Conservation (phyloP, 2,888 invertebrate species). For the Acanthopleura granulata region DNA sequence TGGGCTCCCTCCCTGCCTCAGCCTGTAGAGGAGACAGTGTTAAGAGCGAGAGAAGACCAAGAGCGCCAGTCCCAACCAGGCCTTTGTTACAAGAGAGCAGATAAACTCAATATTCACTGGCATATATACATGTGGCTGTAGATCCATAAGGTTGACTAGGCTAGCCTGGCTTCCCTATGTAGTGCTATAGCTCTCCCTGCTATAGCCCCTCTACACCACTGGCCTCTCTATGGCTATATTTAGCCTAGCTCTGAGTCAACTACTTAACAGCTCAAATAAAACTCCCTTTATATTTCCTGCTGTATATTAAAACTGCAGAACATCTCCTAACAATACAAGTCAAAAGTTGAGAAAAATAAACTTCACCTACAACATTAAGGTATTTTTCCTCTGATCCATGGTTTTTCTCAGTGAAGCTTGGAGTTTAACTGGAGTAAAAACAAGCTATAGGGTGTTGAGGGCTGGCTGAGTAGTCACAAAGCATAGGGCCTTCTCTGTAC, state of each 20-base stretch:
- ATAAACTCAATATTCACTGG: conserved; percentile 16
- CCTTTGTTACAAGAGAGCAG: conserved; percentile 13
- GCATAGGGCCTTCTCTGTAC: conserved; percentile 2
- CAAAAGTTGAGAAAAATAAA: conserved; percentile 2
- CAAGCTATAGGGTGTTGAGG: too few species aligned
- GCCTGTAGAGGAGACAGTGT: too few species aligned
- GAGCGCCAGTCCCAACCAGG: background rate
- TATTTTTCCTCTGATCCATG: background rate
- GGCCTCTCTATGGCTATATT: conserved; percentile 7
- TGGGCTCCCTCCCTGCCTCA: too few species aligned
- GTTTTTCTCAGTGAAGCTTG: conserved; percentile 1
- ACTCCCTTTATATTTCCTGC: conserved; percentile 18
- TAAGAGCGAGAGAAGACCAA: background rate
- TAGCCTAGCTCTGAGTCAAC: conserved; percentile 13
- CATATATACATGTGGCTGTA: conserved; percentile 8
- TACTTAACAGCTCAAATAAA: conserved; percentile 13
- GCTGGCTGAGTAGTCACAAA: background rate
- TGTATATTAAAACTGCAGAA: background rate
- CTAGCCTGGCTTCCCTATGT: background rate
- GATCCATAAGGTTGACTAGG: background rate
- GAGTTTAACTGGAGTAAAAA: too few species aligned
- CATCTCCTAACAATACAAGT: background rate
- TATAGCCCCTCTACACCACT: background rate
- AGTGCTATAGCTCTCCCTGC: background rate
- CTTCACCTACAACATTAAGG: background rate